Evolutionary conservation across 2,888 invertebrate genomes (phyloP).

Genomic region (Chirona hameri): DNA sequence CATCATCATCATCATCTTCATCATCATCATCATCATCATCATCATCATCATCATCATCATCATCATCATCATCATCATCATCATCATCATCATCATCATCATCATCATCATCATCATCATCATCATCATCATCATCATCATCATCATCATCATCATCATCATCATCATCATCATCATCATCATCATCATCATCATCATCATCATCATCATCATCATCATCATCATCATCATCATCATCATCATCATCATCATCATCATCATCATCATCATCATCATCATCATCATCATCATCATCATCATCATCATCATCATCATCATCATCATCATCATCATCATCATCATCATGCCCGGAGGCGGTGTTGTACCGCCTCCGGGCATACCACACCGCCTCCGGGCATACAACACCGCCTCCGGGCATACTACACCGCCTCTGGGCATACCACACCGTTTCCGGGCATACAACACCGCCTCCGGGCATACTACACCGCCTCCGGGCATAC

Average conservation of each 20-base stretch:
- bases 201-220: slow-evolving; percentile 22
- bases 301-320: slow-evolving; percentile 22
- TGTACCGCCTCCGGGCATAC: no score
- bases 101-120: slow-evolving; percentile 7
- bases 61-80: slow-evolving; percentile 22
- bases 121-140: slow-evolving; percentile 22
- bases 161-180: slow-evolving; percentile 22
- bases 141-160: slow-evolving; percentile 22
- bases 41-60: slow-evolving; percentile 22
- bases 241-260: slow-evolving; percentile 22
- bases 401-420: no score
- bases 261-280: slow-evolving; percentile 11
- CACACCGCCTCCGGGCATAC: no score
- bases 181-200: slow-evolving; percentile 22
- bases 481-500: no score
- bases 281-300: slow-evolving; percentile 22
- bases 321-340: slow-evolving; percentile 11
- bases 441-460: no score
- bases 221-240: slow-evolving; percentile 22
- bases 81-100: slow-evolving; percentile 11
- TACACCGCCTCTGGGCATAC: no score
- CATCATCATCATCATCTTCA: slow-evolving; percentile 12
- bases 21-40: slow-evolving; percentile 22
- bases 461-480: no score
- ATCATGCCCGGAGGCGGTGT: neutral